Conservation (phyloP, 2,113 vertebrate genomes). For the Corythaixoides concolor region DNA sequence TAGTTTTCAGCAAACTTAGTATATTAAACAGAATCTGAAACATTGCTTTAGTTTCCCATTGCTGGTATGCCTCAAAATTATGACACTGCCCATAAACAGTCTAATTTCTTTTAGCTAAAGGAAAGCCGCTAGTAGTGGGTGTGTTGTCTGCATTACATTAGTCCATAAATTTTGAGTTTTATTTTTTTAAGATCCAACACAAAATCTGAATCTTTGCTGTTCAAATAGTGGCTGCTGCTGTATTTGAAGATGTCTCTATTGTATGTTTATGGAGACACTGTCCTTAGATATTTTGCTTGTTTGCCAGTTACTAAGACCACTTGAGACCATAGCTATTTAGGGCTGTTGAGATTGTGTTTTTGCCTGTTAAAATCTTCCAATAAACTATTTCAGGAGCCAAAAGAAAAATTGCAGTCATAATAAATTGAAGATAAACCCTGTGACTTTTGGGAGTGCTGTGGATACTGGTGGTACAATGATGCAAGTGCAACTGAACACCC, state of each 20-base stretch:
- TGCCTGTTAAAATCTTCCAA: background rate
- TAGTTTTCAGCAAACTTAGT: background rate
- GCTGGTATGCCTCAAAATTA: background rate
- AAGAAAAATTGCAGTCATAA: background rate
- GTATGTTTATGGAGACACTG: background rate
- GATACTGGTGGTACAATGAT: background rate
- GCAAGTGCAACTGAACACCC: background rate
- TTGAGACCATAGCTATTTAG: background rate
- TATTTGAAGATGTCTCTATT: background rate
- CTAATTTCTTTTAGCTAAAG: background rate
- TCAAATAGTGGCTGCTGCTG: background rate
- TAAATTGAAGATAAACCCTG: background rate
- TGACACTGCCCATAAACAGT: background rate
- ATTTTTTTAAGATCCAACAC: background rate
- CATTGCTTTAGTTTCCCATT: background rate
- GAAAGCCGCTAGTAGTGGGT: background rate
- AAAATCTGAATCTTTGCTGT: background rate
- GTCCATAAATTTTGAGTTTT: background rate
- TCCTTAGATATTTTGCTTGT: background rate
- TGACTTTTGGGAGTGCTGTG: background rate
- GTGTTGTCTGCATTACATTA: background rate
- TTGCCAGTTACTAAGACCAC: rapidly evolving
- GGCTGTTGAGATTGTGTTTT: background rate
- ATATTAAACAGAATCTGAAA: background rate
- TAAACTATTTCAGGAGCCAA: background rate